phyloP scores from a whole-genome alignment of 2,888 invertebrate species.

The Lamellibrachia columna region DNA sequence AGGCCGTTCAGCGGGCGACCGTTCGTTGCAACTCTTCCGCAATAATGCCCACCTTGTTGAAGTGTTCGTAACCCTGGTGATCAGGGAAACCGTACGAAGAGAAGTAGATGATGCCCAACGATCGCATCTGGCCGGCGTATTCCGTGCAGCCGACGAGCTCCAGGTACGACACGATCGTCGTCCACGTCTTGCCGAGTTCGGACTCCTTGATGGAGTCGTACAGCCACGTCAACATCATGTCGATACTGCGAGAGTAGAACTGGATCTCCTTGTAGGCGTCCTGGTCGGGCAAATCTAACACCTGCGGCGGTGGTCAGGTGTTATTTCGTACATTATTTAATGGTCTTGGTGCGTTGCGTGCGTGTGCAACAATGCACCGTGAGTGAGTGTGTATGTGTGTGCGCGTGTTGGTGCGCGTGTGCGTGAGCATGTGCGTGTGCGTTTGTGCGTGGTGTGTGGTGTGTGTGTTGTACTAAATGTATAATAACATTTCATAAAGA shows the following conservation, averaged over 20 bases:
- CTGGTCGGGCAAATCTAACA: slow-evolving; percentile 33
- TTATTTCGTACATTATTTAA: not conserved
- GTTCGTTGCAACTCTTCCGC: slow-evolving; percentile 72
- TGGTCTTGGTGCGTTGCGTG: too few species aligned
- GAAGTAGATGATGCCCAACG: slow-evolving; percentile 87
- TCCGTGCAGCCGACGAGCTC: slow-evolving; percentile 87
- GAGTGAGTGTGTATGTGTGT: too few species aligned
- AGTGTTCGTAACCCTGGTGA: slow-evolving; percentile 78
- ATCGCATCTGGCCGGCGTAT: slow-evolving; percentile 85
- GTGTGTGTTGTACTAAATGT: too few species aligned
- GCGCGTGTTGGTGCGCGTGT: too few species aligned
- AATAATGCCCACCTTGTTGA: slow-evolving; percentile 82
- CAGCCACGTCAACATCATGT: slow-evolving; percentile 50
- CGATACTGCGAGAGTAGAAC: slow-evolving; percentile 50
- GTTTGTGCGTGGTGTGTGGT: too few species aligned
- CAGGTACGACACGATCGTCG: slow-evolving; percentile 80
- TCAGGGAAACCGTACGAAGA: slow-evolving; percentile 77
- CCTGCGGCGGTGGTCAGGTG: not conserved
- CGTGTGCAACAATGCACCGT: not conserved
- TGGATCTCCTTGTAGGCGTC: slow-evolving; percentile 51
- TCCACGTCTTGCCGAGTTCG: slow-evolving; percentile 52
- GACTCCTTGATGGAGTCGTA: slow-evolving; percentile 51
- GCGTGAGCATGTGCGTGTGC: too few species aligned
- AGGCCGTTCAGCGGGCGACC: not conserved
- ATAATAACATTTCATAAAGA: too few species aligned